Evolutionary conservation across 2,888 invertebrate genomes (phyloP).

Genomic region (Eupsilia transversa): DNA sequence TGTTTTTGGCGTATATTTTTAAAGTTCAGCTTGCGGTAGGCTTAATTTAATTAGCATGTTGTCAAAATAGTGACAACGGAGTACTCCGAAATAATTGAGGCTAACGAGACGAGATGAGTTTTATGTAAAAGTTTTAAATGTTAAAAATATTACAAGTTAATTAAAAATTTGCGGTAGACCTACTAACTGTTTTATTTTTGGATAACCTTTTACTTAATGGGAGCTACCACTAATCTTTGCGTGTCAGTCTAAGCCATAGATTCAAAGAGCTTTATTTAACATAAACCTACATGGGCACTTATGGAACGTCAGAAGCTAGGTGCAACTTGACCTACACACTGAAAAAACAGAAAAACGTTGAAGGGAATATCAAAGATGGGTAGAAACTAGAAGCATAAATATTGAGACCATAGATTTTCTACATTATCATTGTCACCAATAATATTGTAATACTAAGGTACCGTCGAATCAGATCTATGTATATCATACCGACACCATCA

Average conservation of each 20-base stretch:
- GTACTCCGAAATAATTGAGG: conserved; percentile 22
- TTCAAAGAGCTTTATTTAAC: background rate
- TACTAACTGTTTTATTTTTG: background rate
- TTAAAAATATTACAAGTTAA: conserved; percentile 12
- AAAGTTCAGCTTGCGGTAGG: background rate
- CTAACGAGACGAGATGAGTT: conserved; percentile 38
- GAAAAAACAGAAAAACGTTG: background rate
- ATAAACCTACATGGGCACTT: too few relatives aligned
- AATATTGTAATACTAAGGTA: background rate
- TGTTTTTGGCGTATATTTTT: conserved; percentile 22
- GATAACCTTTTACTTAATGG: background rate
- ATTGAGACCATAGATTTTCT: background rate
- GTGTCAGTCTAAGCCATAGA: background rate
- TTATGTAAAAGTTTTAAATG: background rate
- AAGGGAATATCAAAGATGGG: background rate
- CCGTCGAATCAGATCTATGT: background rate
- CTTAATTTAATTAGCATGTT: conserved; percentile 38
- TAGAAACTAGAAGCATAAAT: background rate
- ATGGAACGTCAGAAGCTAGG: too few relatives aligned
- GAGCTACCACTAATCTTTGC: background rate
- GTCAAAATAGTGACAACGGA: conserved; percentile 32
- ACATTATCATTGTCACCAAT: too few relatives aligned
- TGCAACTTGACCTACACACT: too few relatives aligned
- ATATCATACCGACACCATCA: background rate
- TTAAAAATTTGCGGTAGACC: background rate